Conservation (phyloP, 2,113 vertebrate genomes). For the Crotophaga sulcirostris region DNA sequence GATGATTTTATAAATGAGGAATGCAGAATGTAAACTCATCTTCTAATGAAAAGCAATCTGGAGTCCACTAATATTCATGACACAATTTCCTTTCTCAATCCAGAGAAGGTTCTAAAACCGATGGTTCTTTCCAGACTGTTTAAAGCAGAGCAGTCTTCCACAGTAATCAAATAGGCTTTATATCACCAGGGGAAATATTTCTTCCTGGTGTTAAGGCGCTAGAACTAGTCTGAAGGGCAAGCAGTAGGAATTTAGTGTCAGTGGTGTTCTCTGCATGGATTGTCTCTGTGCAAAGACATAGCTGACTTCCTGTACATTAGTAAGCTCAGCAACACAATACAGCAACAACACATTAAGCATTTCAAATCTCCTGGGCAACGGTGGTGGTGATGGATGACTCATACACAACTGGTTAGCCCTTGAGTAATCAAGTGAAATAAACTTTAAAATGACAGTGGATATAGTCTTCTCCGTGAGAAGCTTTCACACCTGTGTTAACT, state of each 20-base stretch:
- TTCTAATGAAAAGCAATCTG: not conserved
- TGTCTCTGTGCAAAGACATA: not conserved
- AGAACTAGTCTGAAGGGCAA: not conserved
- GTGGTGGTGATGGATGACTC: not conserved
- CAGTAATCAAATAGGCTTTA: not conserved
- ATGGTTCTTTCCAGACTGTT: not conserved
- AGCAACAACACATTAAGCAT: not conserved
- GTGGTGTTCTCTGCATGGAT: not conserved
- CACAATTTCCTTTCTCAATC: not conserved
- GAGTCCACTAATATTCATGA: not conserved
- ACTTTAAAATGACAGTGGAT: not conserved
- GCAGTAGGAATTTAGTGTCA: not conserved
- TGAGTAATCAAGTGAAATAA: not conserved
- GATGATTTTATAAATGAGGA: not conserved
- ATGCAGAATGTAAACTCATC: not conserved
- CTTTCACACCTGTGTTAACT: not conserved
- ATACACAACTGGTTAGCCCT: not conserved
- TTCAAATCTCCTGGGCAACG: not conserved
- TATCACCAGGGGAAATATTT: not conserved
- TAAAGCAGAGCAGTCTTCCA: not conserved
- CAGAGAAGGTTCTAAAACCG: not conserved
- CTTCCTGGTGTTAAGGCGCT: not conserved
- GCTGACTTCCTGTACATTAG: not conserved
- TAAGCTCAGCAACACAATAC: not conserved
- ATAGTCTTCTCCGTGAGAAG: not conserved